These are phyloP conservation scores for Ictalurus furcatus DNA, from an alignment of 2,113 vertebrate species.

Conservation along the genomic window DNA sequence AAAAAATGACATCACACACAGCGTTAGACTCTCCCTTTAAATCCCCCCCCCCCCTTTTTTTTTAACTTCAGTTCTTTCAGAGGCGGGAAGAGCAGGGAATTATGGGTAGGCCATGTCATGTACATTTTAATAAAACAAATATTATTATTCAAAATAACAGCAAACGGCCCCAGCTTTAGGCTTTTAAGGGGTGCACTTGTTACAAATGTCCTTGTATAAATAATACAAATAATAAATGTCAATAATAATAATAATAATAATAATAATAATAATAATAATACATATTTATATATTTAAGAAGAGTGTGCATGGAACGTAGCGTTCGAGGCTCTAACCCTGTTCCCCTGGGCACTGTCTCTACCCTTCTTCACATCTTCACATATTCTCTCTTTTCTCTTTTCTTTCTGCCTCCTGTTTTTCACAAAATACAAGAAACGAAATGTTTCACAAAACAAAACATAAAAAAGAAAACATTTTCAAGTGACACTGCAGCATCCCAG, in stretches of 20 bases:
- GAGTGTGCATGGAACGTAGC: slow-evolving; percentile 50
- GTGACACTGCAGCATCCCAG: slow-evolving; percentile 41
- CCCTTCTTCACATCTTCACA: slow-evolving; percentile 49
- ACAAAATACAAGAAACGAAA: slow-evolving; percentile 49
- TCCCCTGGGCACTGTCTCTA: slow-evolving; percentile 41
- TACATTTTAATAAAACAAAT: slow-evolving; percentile 64
- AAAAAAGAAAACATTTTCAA: slow-evolving; percentile 42
- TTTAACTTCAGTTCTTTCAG: slow-evolving; percentile 37
- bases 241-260: slow-evolving; percentile 36
- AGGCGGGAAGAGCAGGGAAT: slow-evolving; percentile 44
- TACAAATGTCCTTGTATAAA: slow-evolving; percentile 73
- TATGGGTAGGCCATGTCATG: slow-evolving; percentile 59
- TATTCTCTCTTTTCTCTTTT: slow-evolving; percentile 48
- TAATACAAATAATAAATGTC: slow-evolving; percentile 71
- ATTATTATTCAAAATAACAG: slow-evolving; percentile 66
- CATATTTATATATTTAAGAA: slow-evolving; percentile 62
- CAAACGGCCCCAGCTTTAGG: slow-evolving; percentile 57
- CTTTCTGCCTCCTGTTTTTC: slow-evolving; percentile 21
- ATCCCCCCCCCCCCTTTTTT: neutral
- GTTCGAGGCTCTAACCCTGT: slow-evolving; percentile 52
- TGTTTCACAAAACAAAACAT: slow-evolving; percentile 29
- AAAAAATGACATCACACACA: slow-evolving; percentile 61
- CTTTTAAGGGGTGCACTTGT: slow-evolving; percentile 44
- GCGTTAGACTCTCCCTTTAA: slow-evolving; percentile 36
- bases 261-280: slow-evolving; percentile 49